A percentile compares a stretch with the other conserved stretches of the same genome.
phyloP scores from a whole-genome alignment of 2,113 vertebrate species.

The Brachyhypopomus gauderio region DNA sequence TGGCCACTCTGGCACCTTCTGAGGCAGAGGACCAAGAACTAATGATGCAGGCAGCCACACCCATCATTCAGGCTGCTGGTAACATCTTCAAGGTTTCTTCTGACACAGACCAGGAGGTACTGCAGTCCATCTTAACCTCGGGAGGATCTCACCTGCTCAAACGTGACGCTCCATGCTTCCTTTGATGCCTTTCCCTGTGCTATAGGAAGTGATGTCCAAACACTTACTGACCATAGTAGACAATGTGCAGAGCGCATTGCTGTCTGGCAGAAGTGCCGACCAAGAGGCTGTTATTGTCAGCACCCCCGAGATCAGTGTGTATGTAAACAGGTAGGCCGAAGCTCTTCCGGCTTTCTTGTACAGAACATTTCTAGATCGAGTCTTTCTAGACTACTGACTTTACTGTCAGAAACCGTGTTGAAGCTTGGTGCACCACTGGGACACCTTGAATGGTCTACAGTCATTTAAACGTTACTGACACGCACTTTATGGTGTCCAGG shows the following conservation, averaged over 20 bases:
- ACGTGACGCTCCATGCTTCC: neutral
- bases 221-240: slow-evolving; percentile 76
- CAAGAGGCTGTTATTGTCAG: slow-evolving; percentile 75
- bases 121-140: neutral
- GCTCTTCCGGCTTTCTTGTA: neutral
- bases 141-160: neutral
- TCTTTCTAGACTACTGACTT: neutral
- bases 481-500: slow-evolving; percentile 52
- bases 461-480: neutral
- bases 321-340: slow-evolving; percentile 85
- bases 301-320: slow-evolving; percentile 80
- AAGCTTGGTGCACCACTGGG: no score
- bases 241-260: slow-evolving; percentile 81
- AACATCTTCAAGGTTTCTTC: slow-evolving; percentile 81
- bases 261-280: slow-evolving; percentile 75
- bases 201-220: slow-evolving; percentile 69
- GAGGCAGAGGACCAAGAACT: slow-evolving; percentile 62
- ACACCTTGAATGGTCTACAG: neutral
- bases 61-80: slow-evolving; percentile 83
- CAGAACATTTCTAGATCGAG: neutral
- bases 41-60: slow-evolving; percentile 70
- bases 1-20: slow-evolving; percentile 67
- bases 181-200: slow-evolving; percentile 38
- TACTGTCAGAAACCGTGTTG: no score
- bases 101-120: slow-evolving; percentile 66